Conservation (phyloP, 2,888 invertebrate species). For the Lysandra coridon region DNA sequence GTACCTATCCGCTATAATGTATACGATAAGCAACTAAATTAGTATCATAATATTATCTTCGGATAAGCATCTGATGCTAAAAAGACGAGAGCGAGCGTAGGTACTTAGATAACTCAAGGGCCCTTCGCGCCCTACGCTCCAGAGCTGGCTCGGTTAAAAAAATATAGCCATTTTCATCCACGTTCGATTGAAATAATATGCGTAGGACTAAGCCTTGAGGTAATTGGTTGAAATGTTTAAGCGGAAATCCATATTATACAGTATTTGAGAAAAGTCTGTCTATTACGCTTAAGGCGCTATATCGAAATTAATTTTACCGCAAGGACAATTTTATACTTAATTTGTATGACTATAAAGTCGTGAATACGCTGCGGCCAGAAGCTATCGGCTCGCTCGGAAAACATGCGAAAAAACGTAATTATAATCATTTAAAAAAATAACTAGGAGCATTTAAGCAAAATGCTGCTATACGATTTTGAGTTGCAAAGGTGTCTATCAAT, state of each 20-base stretch:
- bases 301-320: too few species aligned
- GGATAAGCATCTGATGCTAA: not conserved
- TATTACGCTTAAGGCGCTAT: too few species aligned
- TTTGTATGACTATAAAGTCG: too few species aligned
- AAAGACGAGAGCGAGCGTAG: conserved; percentile 14
- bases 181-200: conserved; percentile 16
- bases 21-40: conserved; percentile 3
- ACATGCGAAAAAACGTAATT: too few species aligned
- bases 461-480: too few species aligned
- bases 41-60: conserved; percentile 19
- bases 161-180: conserved; percentile 5
- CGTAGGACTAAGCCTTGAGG: not conserved
- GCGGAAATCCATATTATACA: not conserved
- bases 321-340: too few species aligned
- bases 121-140: not conserved
- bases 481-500: too few species aligned
- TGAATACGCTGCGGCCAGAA: too few species aligned
- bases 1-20: not conserved
- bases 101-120: conserved; percentile 9
- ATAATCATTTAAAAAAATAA: too few species aligned
- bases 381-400: too few species aligned
- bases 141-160: conserved; percentile 16
- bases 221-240: not conserved
- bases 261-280: too few species aligned
- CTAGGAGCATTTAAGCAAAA: too few species aligned